phyloP scores from a whole-genome alignment of 2,888 invertebrate genomes.

The Lomographa bimaculata region DNA sequence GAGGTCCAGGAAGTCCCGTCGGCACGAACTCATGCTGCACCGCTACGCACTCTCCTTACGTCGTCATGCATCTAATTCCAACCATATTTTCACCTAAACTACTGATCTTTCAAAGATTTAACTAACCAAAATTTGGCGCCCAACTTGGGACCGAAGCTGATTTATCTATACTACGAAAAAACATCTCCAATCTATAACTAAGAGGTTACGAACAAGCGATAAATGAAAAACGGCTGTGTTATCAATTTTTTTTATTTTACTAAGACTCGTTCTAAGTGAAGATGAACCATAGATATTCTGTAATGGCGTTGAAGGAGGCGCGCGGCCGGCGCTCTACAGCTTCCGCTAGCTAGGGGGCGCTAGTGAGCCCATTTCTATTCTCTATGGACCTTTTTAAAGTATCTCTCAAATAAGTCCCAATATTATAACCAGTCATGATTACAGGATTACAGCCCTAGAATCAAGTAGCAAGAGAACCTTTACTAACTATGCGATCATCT shows the following conservation, averaged over 20 bases:
- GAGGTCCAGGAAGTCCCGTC: slow-evolving; percentile 37
- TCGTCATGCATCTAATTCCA: slow-evolving; percentile 71
- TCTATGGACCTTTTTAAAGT: slow-evolving; percentile 37
- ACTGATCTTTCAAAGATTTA: slow-evolving; percentile 31
- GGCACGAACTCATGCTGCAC: slow-evolving; percentile 63
- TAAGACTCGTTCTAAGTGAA: slow-evolving; percentile 77
- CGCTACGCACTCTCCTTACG: slow-evolving; percentile 55
- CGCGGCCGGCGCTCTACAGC: slow-evolving; percentile 69
- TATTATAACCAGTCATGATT: too few relatives aligned
- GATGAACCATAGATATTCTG: slow-evolving; percentile 73
- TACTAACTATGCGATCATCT: too few relatives aligned
- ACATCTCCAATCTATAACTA: slow-evolving; percentile 50
- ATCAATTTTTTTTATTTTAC: slow-evolving; percentile 67
- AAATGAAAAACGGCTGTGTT: slow-evolving; percentile 81
- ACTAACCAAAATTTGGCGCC: slow-evolving; percentile 52
- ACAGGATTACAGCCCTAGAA: too few relatives aligned
- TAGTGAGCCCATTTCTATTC: slow-evolving; percentile 51
- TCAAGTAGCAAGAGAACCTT: too few relatives aligned
- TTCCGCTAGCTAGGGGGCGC: slow-evolving; percentile 61
- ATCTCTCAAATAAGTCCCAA: slow-evolving; percentile 8
- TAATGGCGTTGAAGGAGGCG: slow-evolving; percentile 71
- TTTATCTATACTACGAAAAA: slow-evolving; percentile 60
- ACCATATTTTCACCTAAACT: slow-evolving; percentile 36
- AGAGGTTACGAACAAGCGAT: slow-evolving; percentile 73
- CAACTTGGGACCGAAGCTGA: slow-evolving; percentile 63